Conservation (phyloP, 2,797 vertebrate species). For the Lacerta agilis region DNA sequence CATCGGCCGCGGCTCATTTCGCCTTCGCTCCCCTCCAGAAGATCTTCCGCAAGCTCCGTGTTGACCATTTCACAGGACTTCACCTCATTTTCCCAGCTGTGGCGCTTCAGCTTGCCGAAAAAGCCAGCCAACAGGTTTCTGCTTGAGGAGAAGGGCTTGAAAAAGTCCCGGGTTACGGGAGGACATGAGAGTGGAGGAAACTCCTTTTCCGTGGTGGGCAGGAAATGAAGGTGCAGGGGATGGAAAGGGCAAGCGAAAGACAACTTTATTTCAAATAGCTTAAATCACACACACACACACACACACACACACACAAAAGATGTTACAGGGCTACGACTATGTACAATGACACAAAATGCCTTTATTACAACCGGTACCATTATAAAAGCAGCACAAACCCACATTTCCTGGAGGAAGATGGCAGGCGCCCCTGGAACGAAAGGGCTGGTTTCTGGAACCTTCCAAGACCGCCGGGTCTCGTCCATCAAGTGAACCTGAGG, state of each 20-base stretch:
- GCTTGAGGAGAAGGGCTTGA: too few species aligned
- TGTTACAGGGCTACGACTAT: constrained; percentile 80
- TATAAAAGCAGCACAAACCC: constrained; percentile 79
- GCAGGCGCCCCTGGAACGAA: constrained; percentile 76
- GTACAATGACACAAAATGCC: constrained; percentile 78
- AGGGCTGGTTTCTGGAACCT: constrained; percentile 65
- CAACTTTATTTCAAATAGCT: constrained; percentile 81
- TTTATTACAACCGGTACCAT: constrained; percentile 82
- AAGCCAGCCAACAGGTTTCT: too few species aligned
- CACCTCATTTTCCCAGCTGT: too few species aligned
- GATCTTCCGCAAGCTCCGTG: too few species aligned
- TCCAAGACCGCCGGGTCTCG: constrained; percentile 64
- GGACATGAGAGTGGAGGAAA: too few species aligned
- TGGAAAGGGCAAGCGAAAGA: constrained; percentile 57
- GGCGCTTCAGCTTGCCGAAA: too few species aligned
- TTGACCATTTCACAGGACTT: too few species aligned
- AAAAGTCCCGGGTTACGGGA: too few species aligned
- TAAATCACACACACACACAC: constrained; percentile 70
- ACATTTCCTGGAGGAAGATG: constrained; percentile 78
- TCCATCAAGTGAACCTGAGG: constrained; percentile 51
- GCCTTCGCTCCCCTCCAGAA: too few species aligned
- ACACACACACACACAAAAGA: constrained; percentile 69
- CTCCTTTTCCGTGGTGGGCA: background rate
- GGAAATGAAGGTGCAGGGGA: constrained; percentile 38
- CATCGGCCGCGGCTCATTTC: too few species aligned